Conservation (phyloP, 2,113 vertebrate genomes). For the Acinonyx jubatus region DNA sequence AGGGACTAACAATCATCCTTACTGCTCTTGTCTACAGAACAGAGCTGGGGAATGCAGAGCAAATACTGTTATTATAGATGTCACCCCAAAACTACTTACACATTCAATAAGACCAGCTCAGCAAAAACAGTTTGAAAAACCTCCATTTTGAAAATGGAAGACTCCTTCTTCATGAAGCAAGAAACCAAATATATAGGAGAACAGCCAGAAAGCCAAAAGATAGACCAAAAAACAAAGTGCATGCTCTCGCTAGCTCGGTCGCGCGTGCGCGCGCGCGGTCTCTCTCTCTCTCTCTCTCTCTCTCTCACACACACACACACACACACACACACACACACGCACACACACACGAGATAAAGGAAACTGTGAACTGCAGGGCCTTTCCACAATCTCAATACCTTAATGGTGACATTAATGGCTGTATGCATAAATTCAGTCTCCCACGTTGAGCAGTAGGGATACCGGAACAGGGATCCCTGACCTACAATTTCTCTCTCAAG, state of each 20-base stretch:
- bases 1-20: neutral
- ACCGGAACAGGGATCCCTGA: neutral
- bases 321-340: neutral
- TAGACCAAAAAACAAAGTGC: neutral
- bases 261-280: rapidly evolving
- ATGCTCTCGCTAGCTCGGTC: too few relatives aligned
- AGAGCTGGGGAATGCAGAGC: neutral
- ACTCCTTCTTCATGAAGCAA: neutral
- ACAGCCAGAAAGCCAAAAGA: neutral
- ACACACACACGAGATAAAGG: neutral
- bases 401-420: neutral
- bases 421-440: neutral
- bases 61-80: neutral
- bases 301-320: neutral
- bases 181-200: conserved; percentile 23
- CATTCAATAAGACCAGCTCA: conserved; percentile 13
- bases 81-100: conserved; percentile 18
- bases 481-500: conserved; percentile 11
- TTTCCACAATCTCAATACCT: neutral
- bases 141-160: conserved; percentile 37
- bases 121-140: neutral
- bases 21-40: neutral
- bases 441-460: neutral
- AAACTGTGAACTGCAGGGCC: neutral
- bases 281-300: neutral